phyloP scores from a whole-genome alignment of 2,113 vertebrate genomes.

The Carassius auratus region DNA sequence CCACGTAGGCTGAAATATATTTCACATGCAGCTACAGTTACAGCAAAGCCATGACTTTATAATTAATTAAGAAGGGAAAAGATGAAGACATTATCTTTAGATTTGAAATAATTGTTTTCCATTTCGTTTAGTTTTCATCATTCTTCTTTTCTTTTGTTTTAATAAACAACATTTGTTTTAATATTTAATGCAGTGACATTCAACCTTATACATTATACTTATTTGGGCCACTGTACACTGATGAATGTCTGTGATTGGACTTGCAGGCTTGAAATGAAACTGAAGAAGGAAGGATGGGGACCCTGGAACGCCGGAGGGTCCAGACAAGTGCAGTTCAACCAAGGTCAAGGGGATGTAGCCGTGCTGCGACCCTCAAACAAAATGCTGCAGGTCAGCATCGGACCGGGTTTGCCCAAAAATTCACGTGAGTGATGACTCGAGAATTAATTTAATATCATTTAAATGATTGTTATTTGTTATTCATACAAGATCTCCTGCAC shows the following conservation, averaged over 20 bases:
- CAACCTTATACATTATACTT: too few species aligned
- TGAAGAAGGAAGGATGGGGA: constrained; percentile 98
- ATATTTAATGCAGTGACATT: too few species aligned
- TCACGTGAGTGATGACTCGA: constrained; percentile 82
- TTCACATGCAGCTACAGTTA: background rate
- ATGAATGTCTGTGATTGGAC: background rate
- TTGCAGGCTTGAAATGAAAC: constrained; percentile 90
- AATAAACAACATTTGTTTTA: background rate
- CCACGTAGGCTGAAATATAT: constrained; percentile 81
- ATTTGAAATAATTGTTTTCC: too few species aligned
- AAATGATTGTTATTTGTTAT: too few species aligned
- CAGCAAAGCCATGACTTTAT: background rate
- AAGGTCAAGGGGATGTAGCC: constrained; percentile 85
- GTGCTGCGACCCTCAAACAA: constrained; percentile 90
- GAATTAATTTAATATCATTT: background rate
- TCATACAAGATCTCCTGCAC: background rate
- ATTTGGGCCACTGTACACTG: background rate
- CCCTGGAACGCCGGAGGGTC: constrained; percentile 89
- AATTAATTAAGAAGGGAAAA: background rate
- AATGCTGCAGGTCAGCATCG: constrained; percentile 94
- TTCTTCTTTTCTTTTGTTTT: background rate
- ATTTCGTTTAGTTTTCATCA: background rate
- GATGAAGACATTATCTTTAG: background rate
- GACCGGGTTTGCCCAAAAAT: constrained; percentile 91
- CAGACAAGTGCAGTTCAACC: constrained; percentile 88